phyloP scores from a whole-genome alignment of 2,113 vertebrate genomes.

The Gavia stellata region DNA sequence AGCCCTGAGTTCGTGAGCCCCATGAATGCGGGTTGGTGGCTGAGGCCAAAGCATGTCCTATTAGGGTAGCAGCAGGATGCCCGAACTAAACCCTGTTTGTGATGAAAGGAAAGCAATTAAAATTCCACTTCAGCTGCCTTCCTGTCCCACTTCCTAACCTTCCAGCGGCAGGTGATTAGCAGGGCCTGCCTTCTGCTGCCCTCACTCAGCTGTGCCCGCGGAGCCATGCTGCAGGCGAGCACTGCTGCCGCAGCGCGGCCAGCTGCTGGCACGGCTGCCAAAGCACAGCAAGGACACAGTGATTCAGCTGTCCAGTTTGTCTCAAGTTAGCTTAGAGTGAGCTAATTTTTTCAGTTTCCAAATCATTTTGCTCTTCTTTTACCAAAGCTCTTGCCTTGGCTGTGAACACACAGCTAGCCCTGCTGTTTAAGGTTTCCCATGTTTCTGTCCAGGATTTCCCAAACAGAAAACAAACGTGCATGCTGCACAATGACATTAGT shows the following conservation, averaged over 20 bases:
- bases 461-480: not conserved
- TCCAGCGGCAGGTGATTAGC: conserved; percentile 46
- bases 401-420: not conserved
- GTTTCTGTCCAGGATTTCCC: not conserved
- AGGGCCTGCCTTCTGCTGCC: not conserved
- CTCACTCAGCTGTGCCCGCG: not conserved
- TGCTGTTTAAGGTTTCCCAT: not conserved
- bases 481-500: not conserved
- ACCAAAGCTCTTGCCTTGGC: not conserved
- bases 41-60: not conserved
- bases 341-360: not conserved
- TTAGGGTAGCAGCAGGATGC: conserved; percentile 44
- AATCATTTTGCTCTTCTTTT: not conserved
- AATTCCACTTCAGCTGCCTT: conserved; percentile 51
- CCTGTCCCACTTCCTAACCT: conserved; percentile 32
- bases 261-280: fast-evolving
- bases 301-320: fast-evolving
- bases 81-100: not conserved
- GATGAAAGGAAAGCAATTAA: conserved; percentile 63
- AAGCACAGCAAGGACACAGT: fast-evolving
- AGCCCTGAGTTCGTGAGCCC: not conserved
- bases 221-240: not conserved
- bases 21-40: not conserved
- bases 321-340: not conserved
- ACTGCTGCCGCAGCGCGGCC: fast-evolving